Percentiles rank a stretch among this genome's conserved stretches.
phyloP scores from a whole-genome alignment of 1,140 invertebrate species.

The Ridgeia piscesae region DNA sequence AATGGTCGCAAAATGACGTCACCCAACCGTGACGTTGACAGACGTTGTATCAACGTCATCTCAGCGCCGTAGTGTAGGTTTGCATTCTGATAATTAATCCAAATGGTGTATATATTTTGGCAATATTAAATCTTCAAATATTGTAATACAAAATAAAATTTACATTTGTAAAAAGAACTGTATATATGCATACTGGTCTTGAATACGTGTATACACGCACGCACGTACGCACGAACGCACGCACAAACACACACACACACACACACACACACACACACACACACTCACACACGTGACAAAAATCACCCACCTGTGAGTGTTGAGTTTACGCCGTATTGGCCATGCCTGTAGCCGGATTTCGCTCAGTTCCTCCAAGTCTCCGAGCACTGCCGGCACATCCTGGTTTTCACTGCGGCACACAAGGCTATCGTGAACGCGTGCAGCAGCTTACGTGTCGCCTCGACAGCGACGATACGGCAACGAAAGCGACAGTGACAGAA shows the following conservation, averaged over 20 bases:
- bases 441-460: not conserved
- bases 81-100: no score
- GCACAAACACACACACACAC: not conserved
- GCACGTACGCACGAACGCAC: not conserved
- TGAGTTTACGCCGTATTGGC: not conserved
- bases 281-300: not conserved
- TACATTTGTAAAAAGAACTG: no score
- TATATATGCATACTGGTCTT: no score
- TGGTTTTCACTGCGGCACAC: not conserved
- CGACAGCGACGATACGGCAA: no score
- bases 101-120: no score
- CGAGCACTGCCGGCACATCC: not conserved
- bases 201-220: not conserved
- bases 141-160: no score
- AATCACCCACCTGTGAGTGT: not conserved
- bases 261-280: not conserved
- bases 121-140: no score
- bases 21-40: no score
- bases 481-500: no score
- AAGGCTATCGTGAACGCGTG: not conserved
- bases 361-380: not conserved
- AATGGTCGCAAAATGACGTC: no score
- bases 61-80: no score
- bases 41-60: no score
- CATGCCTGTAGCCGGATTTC: not conserved